phyloP scores from a whole-genome alignment of 2,113 vertebrate species.

The Cyphomyrus plagiostoma region DNA sequence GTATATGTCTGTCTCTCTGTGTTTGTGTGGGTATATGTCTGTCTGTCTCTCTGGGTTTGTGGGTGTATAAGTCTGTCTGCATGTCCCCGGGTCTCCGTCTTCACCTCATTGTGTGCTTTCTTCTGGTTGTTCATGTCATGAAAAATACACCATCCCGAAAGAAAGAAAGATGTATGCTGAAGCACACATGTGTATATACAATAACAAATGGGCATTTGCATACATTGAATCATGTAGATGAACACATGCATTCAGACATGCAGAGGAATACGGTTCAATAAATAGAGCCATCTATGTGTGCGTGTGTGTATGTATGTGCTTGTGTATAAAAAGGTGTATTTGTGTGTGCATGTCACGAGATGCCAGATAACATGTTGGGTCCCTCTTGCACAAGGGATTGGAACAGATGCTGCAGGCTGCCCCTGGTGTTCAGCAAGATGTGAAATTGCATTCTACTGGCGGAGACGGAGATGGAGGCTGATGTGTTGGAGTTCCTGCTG shows the following conservation, averaged over 20 bases:
- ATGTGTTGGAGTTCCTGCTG: background rate
- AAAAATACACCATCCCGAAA: background rate
- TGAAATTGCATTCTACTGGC: conserved; percentile 24
- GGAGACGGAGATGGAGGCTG: conserved; percentile 10
- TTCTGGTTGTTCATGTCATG: background rate
- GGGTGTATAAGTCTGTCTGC: too few species aligned
- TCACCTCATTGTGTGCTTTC: background rate
- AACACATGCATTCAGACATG: background rate
- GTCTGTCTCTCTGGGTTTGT: background rate
- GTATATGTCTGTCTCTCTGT: too few species aligned
- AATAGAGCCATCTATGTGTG: background rate
- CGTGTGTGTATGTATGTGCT: too few species aligned
- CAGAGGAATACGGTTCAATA: background rate
- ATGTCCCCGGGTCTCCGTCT: background rate
- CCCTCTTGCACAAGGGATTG: background rate
- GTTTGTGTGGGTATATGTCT: too few species aligned
- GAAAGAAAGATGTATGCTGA: background rate
- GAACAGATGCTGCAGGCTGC: background rate
- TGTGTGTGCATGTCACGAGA: too few species aligned
- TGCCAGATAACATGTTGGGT: background rate
- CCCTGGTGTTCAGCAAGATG: conserved; percentile 21
- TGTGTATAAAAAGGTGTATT: too few species aligned
- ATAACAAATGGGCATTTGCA: background rate
- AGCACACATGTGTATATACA: background rate
- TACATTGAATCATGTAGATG: background rate